Percentiles rank a stretch among this genome's conserved stretches.
phyloP scores from a whole-genome alignment of 2,113 vertebrate genomes.

The Hiodon alosoides region DNA sequence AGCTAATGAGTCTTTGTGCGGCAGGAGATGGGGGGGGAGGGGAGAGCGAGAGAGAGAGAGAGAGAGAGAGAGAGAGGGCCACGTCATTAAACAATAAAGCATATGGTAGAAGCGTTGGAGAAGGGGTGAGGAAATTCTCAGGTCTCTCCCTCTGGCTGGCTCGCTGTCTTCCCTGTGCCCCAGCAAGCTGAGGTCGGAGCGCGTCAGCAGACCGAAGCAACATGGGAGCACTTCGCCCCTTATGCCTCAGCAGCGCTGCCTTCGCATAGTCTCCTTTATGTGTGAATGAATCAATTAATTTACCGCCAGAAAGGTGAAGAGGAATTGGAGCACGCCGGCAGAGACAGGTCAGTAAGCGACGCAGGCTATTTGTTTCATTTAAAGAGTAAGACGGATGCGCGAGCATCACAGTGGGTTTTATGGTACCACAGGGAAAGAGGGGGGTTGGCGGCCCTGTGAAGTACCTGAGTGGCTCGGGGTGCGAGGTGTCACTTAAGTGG shows the following conservation, averaged over 20 bases:
- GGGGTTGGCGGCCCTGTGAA: neutral
- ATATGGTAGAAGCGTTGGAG: constrained; percentile 80
- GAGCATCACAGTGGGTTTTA: neutral
- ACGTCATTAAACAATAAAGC: constrained; percentile 81
- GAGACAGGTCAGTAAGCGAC: constrained; percentile 82
- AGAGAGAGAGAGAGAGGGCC: constrained; percentile 8
- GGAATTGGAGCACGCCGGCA: constrained; percentile 67
- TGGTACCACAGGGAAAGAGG: neutral
- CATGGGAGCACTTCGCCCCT: constrained; percentile 51
- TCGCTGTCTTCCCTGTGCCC: constrained; percentile 36
- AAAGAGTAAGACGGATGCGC: too few species aligned
- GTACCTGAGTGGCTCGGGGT: too few species aligned
- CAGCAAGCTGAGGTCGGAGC: constrained; percentile 44
- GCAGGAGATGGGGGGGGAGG: constrained; percentile 33
- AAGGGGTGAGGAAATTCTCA: constrained; percentile 69
- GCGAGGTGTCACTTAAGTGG: too few species aligned
- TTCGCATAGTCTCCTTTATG: constrained; percentile 40
- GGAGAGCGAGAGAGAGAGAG: constrained; percentile 4
- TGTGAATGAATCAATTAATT: constrained; percentile 6
- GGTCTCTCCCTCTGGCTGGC: constrained; percentile 32
- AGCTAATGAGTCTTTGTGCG: constrained; percentile 99
- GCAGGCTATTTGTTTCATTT: constrained; percentile 36
- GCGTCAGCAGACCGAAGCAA: constrained; percentile 52
- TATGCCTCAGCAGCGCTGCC: constrained; percentile 48
- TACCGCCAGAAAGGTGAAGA: constrained; percentile 63